phyloP scores from a whole-genome alignment of 2,113 vertebrate genomes.

The Laticauda colubrina region DNA sequence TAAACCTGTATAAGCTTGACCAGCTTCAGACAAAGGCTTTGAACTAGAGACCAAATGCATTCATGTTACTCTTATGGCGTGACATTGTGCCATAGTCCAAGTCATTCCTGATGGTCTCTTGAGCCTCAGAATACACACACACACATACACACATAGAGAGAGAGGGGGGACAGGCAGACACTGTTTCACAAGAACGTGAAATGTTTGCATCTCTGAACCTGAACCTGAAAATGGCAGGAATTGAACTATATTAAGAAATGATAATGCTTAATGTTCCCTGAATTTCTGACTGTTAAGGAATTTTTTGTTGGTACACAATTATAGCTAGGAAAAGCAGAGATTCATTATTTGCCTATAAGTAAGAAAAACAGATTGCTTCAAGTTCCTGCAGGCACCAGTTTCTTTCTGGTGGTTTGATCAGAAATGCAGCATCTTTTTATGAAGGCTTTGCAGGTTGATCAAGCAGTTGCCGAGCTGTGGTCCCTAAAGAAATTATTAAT shows the following conservation, averaged over 20 bases:
- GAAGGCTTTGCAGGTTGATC: slow-evolving; percentile 82
- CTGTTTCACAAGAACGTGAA: neutral
- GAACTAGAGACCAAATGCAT: neutral
- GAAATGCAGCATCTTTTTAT: slow-evolving; percentile 61
- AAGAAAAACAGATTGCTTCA: slow-evolving; percentile 14
- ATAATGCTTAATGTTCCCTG: neutral
- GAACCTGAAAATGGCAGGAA: neutral
- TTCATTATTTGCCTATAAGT: neutral
- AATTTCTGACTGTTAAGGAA: neutral
- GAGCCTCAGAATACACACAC: neutral
- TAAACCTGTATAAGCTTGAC: neutral
- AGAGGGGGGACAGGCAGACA: fast-evolving
- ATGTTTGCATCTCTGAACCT: neutral
- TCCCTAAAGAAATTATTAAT: slow-evolving; percentile 99
- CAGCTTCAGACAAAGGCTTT: neutral
- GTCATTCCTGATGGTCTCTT: neutral
- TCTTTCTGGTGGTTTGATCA: slow-evolving; percentile 62
- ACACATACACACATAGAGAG: too few species aligned
- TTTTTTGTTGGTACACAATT: neutral
- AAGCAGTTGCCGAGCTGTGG: slow-evolving; percentile 85
- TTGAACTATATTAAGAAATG: neutral
- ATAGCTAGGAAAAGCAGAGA: neutral
- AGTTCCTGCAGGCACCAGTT: slow-evolving; percentile 45
- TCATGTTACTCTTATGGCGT: neutral
- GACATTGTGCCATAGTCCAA: neutral